Percentiles rank a stretch among this genome's conserved stretches.
Conservation (phyloP, 2,113 vertebrate species). For the Electrona antarctica region DNA sequence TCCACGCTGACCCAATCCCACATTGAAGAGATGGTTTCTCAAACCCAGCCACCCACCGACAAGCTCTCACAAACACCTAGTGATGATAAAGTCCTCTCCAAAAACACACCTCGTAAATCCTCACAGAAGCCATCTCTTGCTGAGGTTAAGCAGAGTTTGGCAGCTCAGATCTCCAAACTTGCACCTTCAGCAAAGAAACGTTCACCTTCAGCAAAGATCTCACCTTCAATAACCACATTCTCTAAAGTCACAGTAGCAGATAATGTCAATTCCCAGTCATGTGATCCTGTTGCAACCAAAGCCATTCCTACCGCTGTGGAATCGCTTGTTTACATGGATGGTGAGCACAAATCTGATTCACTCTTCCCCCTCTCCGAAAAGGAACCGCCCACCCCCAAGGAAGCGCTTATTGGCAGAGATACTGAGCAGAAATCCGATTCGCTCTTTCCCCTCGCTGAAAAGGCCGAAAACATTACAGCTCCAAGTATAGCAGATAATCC, state of each 20-base stretch:
- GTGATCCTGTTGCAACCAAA: conserved; percentile 5
- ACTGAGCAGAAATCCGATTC: neutral
- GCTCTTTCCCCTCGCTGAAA: neutral
- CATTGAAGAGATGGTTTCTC: conserved; percentile 3
- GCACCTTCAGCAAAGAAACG: neutral
- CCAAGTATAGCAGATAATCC: conserved; percentile 3
- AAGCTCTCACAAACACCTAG: conserved; percentile 1
- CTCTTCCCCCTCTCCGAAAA: neutral
- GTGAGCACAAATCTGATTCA: neutral
- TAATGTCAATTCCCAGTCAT: neutral
- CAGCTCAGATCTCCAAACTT: neutral
- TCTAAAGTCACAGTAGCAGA: conserved; percentile 4
- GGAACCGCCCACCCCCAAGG: neutral
- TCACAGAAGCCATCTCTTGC: neutral
- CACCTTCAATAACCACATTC: neutral
- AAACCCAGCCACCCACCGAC: conserved; percentile 14
- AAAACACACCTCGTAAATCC: no score
- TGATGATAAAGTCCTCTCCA: no score
- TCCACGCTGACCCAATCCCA: neutral
- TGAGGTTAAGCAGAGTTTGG: conserved; percentile 7
- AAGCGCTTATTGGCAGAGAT: neutral
- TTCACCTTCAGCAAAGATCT: neutral
- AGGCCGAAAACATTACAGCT: neutral
- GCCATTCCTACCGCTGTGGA: neutral
- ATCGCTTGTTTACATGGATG: neutral